These are phyloP conservation scores for Acipenser oxyrinchus DNA, from an alignment of 2,797 vertebrate genomes.

Conservation along the genomic window DNA sequence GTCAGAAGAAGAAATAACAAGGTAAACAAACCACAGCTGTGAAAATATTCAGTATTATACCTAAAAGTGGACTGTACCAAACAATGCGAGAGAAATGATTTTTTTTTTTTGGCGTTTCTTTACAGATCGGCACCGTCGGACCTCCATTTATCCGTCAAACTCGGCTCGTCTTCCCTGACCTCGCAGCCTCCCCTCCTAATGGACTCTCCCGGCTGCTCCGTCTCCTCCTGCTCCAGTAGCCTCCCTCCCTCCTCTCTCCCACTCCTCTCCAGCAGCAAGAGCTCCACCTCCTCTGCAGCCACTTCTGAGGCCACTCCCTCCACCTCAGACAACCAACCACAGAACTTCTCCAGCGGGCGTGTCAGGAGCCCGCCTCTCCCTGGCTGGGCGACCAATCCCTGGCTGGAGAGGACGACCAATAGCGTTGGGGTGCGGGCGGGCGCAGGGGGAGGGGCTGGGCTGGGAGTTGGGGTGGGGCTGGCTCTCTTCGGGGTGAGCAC, in stretches of 20 bases:
- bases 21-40: too few relatives aligned
- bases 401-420: background rate
- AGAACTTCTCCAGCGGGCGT: conserved; percentile 4
- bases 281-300: background rate
- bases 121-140: conserved; percentile 27
- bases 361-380: background rate
- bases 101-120: background rate
- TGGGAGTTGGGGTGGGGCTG: background rate
- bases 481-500: conserved; percentile 22
- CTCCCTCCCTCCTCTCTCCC: conserved; percentile 19
- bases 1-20: too few relatives aligned
- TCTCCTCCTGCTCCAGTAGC: conserved; percentile 2
- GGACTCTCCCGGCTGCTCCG: conserved; percentile 13
- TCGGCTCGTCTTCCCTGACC: conserved; percentile 25
- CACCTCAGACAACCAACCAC: conserved; percentile 18
- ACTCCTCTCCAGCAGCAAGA: background rate
- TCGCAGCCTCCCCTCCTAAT: conserved; percentile 27
- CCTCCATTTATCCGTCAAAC: conserved; percentile 25
- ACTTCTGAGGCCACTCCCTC: conserved; percentile 23
- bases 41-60: too few relatives aligned
- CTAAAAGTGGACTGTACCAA: too few relatives aligned
- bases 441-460: accelerated
- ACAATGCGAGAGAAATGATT: background rate
- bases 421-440: accelerated
- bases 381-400: conserved; percentile 13